Evolutionary conservation across 2,113 vertebrate species (phyloP), one percentile per base, ranked within the genome.

Genomic region (Anas platyrhynchos): DNA sequence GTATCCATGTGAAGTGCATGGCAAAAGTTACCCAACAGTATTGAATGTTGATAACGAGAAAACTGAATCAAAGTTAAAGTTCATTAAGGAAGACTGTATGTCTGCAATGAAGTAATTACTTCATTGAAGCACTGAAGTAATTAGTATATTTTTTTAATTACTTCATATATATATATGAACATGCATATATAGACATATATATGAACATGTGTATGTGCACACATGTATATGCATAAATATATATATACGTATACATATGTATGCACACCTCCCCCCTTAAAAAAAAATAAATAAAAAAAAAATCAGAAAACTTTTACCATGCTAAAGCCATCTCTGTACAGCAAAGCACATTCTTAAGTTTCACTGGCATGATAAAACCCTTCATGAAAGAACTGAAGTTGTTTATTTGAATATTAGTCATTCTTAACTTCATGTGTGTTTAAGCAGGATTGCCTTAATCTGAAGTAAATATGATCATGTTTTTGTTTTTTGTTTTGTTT

Each of bases 181-280:
- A 48, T 48, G 46, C 46, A 48, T 48, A 21, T 48, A 48, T 21
- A 48, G 10, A 48, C 46, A 48, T 48, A 48, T 48, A 48, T 48
- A 48, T 48, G 46, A 21, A 48, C 46, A 48, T 48, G 46, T 48
- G 20, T 48, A 7, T 38, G 44, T 17, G 29, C 8, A n/a, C 23
- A 34, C 11, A 20, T 11, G 22, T 16, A 25, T n/a, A 48, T 48
- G 32, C 10, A 25, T 69, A 13, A 1, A 7, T 6, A 26, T 31
- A 23, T 3, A 69, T 5, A 4, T 7, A 17, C 29, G n/a, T 34
- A 29, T 23, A 7, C 4, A 18, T 27, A 7, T 9, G 36, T 10
- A 16, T 29, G 38, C 23, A 1, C 9, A 61, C 3, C 52, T 8
- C 7, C 7, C 9, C 3, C 2, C 14, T 16, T 9, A 7, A 55